Percentiles rank a stretch among this genome's conserved stretches.
These are phyloP conservation scores for Ferrisia virgata DNA, from an alignment of 2,888 invertebrate species.

Conservation along the genomic window DNA sequence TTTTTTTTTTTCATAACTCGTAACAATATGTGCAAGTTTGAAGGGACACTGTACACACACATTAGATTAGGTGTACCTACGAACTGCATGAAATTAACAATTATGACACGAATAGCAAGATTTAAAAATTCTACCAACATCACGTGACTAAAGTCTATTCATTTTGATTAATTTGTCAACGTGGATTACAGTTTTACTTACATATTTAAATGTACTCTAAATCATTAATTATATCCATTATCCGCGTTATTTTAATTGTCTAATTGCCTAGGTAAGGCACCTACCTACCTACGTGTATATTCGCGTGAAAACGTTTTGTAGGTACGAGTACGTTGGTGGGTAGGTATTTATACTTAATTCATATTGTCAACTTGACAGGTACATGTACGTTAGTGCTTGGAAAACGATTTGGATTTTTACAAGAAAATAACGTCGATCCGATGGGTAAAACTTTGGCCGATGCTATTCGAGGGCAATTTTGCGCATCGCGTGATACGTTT, in stretches of 20 bases:
- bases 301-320: too few relatives aligned
- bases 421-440: slow-evolving; percentile 56
- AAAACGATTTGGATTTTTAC: slow-evolving; percentile 72
- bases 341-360: background rate
- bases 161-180: background rate
- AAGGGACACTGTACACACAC: background rate
- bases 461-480: slow-evolving; percentile 70
- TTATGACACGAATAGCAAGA: background rate
- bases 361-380: slow-evolving; percentile 55
- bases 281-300: too few relatives aligned
- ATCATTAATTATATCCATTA: background rate
- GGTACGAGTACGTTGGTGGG: background rate
- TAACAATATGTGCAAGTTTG: background rate
- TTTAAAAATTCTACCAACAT: background rate
- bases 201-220: too few relatives aligned
- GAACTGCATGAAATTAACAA: background rate
- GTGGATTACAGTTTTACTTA: background rate
- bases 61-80: too few relatives aligned
- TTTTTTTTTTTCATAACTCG: background rate
- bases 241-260: background rate
- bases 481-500: slow-evolving; percentile 75
- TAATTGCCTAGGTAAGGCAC: too few relatives aligned
- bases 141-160: background rate
- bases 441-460: slow-evolving; percentile 64
- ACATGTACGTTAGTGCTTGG: slow-evolving; percentile 77